These are phyloP conservation scores for Spea bombifrons DNA, from an alignment of 2,113 vertebrate genomes.

Conservation along the genomic window DNA sequence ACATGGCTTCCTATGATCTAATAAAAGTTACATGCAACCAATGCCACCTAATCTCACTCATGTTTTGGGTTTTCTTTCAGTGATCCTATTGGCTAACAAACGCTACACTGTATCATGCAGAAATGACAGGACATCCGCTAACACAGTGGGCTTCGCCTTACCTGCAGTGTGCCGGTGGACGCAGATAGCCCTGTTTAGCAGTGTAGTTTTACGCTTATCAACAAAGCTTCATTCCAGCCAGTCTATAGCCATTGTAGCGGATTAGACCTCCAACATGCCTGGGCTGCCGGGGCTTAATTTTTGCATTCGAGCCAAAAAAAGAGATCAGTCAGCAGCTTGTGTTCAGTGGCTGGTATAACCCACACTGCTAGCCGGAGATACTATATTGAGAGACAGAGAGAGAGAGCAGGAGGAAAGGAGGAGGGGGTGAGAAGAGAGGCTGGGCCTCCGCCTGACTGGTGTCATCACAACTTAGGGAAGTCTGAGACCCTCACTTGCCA, in stretches of 20 bases:
- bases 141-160: constrained; percentile 14
- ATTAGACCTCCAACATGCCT: constrained; percentile 37
- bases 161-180: constrained; percentile 25
- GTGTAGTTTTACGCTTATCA: constrained; percentile 27
- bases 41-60: too few species aligned
- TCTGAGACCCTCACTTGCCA: constrained; percentile 25
- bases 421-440: constrained; percentile 1
- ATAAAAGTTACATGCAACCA: too few species aligned
- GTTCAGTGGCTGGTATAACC: constrained; percentile 1
- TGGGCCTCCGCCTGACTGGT: constrained; percentile 37
- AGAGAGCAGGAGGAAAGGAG: neutral
- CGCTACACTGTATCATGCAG: too few species aligned
- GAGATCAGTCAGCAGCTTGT: constrained; percentile 15
- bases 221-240: constrained; percentile 34
- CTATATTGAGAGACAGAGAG: constrained; percentile 29
- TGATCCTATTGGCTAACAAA: too few species aligned
- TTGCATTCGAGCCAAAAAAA: neutral
- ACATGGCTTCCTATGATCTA: too few species aligned
- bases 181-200: constrained; percentile 11
- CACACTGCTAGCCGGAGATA: constrained; percentile 41
- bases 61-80: too few species aligned
- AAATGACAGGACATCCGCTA: constrained; percentile 11
- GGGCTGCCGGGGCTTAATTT: constrained; percentile 23
- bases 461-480: constrained; percentile 32
- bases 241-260: constrained; percentile 37